Evolutionary conservation across 2,888 invertebrate genomes (phyloP), one percentile per base, ranked within the genome.

Genomic region (Euplexia lucipara): DNA sequence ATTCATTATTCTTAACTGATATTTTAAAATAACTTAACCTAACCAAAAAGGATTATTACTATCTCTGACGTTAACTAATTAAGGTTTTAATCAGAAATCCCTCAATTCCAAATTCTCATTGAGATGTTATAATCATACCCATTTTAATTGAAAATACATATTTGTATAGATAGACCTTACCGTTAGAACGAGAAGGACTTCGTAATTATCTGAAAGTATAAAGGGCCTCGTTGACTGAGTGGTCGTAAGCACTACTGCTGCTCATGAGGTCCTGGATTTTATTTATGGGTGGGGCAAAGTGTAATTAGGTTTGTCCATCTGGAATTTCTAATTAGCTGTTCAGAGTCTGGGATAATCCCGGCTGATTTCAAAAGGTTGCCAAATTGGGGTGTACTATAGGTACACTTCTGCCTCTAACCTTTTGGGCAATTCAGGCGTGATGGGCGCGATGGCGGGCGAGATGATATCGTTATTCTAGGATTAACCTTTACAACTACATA

Each of bases 81-180:
- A 16, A 45, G 44, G 42, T 69, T 70, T 32, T 41, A 41, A 60
- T 70, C 52, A 44, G 9, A 37, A 35, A 32, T 44, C 41, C 8
- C 39, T n/a, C 22, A 60, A 75, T 20, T 68, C 35, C 14, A 6
- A 9, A 30, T 48, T 22, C n/a, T 6, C 8, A 20, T 16, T 42
- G 14, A 41, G n/a, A 34, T 35, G 12, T 47, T 37, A 32, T 30
- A 52, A 48, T 26, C 8, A n/a, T 34, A 42, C 7, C 9, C 12
- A 45, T 14, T 48, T 71, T 45, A 64, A 72, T 65, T 9, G 14
- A 48, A 54, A 54, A 42, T 44, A 1, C 32, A 0, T 54, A 67
- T 54, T 53, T 42, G 18, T 32, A 14, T 26, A 37, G 12, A 18
- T 10, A 14, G 44, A 18, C 37, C 2, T 34, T 45, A 51, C 66